Conservation (phyloP, 2,888 invertebrate genomes). For the Dryomyza anilis region DNA sequence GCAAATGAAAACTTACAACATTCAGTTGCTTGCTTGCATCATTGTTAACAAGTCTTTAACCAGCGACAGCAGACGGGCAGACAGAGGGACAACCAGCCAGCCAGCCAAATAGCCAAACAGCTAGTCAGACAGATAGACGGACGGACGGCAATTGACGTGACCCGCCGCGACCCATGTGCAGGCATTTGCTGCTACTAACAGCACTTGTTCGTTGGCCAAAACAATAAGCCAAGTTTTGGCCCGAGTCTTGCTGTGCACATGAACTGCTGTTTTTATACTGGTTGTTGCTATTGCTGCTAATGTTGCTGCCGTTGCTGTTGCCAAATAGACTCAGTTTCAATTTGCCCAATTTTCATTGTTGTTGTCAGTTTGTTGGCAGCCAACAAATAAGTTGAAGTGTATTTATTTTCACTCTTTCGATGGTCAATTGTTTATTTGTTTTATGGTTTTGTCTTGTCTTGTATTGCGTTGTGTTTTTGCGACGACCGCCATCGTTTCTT, state of each 20-base stretch:
- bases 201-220: not conserved
- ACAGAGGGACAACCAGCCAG: not conserved
- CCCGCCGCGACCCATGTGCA: not conserved
- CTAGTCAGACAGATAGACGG: not conserved
- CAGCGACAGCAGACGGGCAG: no score
- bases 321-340: conserved; percentile 23
- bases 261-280: not conserved
- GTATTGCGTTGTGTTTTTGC: no score
- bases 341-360: conserved; percentile 16
- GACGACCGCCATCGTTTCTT: no score
- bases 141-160: not conserved
- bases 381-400: conserved; percentile 18
- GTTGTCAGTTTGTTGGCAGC: not conserved
- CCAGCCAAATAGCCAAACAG: no score
- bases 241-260: not conserved
- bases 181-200: no score
- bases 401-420: conserved; percentile 22
- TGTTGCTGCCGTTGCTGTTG: not conserved
- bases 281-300: no score
- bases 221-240: conserved; percentile 8
- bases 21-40: not conserved
- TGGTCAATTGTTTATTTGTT: conserved; percentile 20
- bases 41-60: conserved; percentile 17
- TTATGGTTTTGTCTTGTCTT: not conserved
- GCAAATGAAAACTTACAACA: not conserved